Evolutionary conservation across 2,888 invertebrate genomes (phyloP).

Genomic region (Hecatera dysodea): DNA sequence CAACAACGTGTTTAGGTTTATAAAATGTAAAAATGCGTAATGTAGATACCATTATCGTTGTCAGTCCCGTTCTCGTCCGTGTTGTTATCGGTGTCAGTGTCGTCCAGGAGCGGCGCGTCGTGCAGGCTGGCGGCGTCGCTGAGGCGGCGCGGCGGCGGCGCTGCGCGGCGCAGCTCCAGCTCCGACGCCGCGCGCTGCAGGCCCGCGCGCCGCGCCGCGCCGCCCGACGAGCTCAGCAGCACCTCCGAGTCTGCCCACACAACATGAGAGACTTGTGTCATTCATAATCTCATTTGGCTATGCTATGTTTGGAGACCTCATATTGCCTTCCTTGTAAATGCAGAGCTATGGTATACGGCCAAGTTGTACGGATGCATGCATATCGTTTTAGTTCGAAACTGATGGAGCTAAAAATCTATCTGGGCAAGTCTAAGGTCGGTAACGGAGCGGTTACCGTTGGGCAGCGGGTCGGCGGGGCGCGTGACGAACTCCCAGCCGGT

Average conservation of each 20-base stretch:
- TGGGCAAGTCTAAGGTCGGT: not conserved
- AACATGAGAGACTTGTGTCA: too few relatives aligned
- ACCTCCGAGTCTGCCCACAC: slow-evolving; percentile 79
- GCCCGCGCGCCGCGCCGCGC: slow-evolving; percentile 31
- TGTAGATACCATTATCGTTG: slow-evolving; percentile 25
- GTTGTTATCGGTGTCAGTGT: slow-evolving; percentile 20
- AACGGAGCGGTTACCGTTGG: slow-evolving; percentile 75
- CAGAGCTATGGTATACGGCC: not conserved
- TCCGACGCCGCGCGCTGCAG: slow-evolving; percentile 56
- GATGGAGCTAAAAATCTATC: not conserved
- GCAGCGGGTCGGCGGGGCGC: slow-evolving; percentile 84
- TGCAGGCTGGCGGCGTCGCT: slow-evolving; percentile 43
- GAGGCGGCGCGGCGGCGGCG: not conserved
- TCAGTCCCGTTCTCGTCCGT: slow-evolving; percentile 21
- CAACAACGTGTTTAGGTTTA: too few relatives aligned
- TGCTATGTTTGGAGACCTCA: not conserved
- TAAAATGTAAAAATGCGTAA: too few relatives aligned
- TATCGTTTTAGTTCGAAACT: not conserved
- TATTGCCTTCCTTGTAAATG: not conserved
- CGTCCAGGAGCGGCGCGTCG: slow-evolving; percentile 45
- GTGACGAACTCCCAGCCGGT: slow-evolving; percentile 88
- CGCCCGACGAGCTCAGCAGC: slow-evolving; percentile 72
- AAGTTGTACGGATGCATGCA: not conserved
- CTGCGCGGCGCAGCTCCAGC: not conserved
- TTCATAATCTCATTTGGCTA: too few relatives aligned